Percentiles rank a stretch among this genome's conserved stretches.
Evolutionary conservation across 1,140 invertebrate species (phyloP).

Genomic region (Mycetomoellerius zeteki): DNA sequence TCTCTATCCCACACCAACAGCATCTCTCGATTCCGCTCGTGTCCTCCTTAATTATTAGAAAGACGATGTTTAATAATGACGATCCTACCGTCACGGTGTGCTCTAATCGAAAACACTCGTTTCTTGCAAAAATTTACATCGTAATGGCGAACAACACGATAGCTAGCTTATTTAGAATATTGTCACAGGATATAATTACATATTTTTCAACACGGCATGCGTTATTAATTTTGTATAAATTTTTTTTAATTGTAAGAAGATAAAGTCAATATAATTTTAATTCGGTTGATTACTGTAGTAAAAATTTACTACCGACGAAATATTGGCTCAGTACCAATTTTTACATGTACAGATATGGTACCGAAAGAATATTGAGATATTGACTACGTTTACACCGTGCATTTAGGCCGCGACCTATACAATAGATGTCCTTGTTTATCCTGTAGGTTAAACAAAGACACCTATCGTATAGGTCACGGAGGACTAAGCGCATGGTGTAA

Average conservation of each 20-base stretch:
- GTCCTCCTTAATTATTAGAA: constrained; percentile 82
- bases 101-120: constrained; percentile 71
- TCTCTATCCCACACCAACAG: constrained; percentile 64
- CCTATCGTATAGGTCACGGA: too few relatives aligned
- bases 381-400: too few relatives aligned
- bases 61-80: constrained; percentile 82
- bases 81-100: constrained; percentile 14
- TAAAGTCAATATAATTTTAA: background rate
- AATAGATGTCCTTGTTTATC: too few relatives aligned
- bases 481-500: too few relatives aligned
- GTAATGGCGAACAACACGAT: background rate
- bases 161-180: background rate
- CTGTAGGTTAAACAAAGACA: too few relatives aligned
- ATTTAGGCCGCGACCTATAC: too few relatives aligned
- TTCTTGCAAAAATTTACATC: constrained; percentile 52
- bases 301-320: too few relatives aligned
- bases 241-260: background rate
- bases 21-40: constrained; percentile 69
- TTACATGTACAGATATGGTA: too few relatives aligned
- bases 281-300: background rate
- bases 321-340: too few relatives aligned
- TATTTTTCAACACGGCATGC: background rate
- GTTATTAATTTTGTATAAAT: background rate
- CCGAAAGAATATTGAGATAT: too few relatives aligned
- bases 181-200: background rate